These are phyloP conservation scores for Mus pahari DNA, from an alignment of 2,113 vertebrate species.

Conservation along the genomic window DNA sequence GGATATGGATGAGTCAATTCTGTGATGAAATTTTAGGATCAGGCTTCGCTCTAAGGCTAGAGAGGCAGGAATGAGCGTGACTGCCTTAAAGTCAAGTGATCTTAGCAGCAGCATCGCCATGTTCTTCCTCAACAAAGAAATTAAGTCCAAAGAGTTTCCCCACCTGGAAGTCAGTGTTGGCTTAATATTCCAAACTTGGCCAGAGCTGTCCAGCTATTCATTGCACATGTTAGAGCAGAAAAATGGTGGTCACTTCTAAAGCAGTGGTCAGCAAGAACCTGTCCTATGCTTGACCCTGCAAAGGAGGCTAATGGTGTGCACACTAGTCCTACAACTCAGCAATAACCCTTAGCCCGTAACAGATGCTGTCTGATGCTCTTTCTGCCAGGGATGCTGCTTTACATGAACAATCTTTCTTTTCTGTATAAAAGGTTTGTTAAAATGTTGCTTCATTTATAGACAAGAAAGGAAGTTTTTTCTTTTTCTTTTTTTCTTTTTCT, in stretches of 20 bases:
- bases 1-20: background rate
- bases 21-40: no score
- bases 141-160: background rate
- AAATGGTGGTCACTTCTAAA: background rate
- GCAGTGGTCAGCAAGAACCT: background rate
- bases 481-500: no score
- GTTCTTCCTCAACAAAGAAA: background rate
- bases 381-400: background rate
- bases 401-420: background rate
- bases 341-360: background rate
- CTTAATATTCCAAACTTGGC: background rate
- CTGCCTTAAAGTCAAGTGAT: background rate
- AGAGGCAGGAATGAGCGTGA: background rate
- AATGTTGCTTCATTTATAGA: background rate
- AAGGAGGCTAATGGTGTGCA: background rate
- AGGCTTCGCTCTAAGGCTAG: background rate
- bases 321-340: background rate
- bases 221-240: fast-evolving
- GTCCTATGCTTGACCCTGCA: background rate
- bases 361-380: background rate
- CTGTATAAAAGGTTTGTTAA: background rate
- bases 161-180: background rate
- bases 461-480: constrained; percentile 36
- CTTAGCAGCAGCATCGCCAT: fast-evolving
- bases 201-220: background rate